Evolutionary conservation across 1,140 invertebrate genomes (phyloP), one percentile per base, ranked within the genome.

Genomic region (Drosophila takahashii): DNA sequence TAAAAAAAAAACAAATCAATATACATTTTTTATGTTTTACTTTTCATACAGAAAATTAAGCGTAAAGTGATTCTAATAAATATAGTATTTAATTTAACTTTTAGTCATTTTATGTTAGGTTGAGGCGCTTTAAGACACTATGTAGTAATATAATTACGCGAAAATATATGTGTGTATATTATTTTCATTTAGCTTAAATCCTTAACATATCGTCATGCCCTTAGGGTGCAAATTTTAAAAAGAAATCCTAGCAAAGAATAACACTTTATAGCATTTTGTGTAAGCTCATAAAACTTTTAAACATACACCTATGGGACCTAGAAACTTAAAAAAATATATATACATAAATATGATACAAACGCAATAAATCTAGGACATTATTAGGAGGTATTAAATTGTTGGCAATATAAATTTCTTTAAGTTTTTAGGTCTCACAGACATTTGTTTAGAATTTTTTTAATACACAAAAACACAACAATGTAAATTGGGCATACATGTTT

Each of bases 11-110:
- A 22, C 22, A 22, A 29, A 29, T 29, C 4, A 6, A 29, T 29
- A 29, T 29, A 29, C 7, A 29, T 13, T 44, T 58, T 18, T 26
- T n/a, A 8, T n/a, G 22, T 66, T 89, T 87, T 81, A 76, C 56
- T 87, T 67, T 90, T 89, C 76, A 65, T 59, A 76, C 71, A 78
- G 83, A 87, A 87, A 86, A 78, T 86, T 85, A 85, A 85, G 78
- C 83, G 81, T 86, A 78, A 78, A 48, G 42, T 80, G 69, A 78
- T 70, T 81, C 70, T 75, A 87, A 86, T 87, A 87, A 86, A 86
- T 86, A 76, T 66, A 71, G 50, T 69, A 45, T 57, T 66, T 65
- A 52, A 42, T 67, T 67, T 64, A 76, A 70, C 54, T 67, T 58
- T 72, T 73, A 69, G 59, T 78, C 74, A 64, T 71, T 75, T 66